Evolutionary conservation across 1,140 invertebrate species (phyloP).

Genomic region (Psix sp.): DNA sequence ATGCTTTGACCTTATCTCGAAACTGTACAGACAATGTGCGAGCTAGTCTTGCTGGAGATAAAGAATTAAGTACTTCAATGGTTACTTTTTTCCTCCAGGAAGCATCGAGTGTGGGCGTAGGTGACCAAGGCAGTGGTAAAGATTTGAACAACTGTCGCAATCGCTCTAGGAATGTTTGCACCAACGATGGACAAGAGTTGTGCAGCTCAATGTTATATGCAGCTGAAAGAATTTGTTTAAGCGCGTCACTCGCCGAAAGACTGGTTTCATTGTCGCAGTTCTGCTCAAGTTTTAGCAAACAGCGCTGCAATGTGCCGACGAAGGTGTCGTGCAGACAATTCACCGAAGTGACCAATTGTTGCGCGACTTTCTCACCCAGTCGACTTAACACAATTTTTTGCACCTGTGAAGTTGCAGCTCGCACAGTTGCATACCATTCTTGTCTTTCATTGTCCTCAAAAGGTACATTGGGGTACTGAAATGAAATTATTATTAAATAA

Average conservation of each 20-base stretch:
- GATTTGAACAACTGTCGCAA: constrained; percentile 84
- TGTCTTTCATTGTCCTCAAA: constrained; percentile 60
- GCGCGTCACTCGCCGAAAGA: constrained; percentile 83
- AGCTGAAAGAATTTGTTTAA: constrained; percentile 88
- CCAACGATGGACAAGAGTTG: constrained; percentile 85
- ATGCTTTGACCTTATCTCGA: constrained; percentile 68
- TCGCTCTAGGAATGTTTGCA: constrained; percentile 86
- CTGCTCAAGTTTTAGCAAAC: constrained; percentile 82
- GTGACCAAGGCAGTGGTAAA: constrained; percentile 81
- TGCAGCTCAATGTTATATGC: constrained; percentile 91
- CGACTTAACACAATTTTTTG: constrained; percentile 85
- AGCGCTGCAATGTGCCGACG: constrained; percentile 87
- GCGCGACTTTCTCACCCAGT: constrained; percentile 87
- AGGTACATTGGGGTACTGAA: constrained; percentile 71
- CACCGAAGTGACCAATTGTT: constrained; percentile 88
- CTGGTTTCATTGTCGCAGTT: constrained; percentile 79
- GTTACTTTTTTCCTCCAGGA: constrained; percentile 87
- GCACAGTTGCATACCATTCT: constrained; percentile 73
- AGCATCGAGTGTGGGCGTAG: constrained; percentile 80
- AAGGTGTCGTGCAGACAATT: constrained; percentile 90
- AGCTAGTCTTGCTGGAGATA: constrained; percentile 85
- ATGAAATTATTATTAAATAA: constrained; percentile 2
- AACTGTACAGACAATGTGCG: constrained; percentile 87
- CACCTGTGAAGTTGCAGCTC: constrained; percentile 84
- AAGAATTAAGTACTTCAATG: constrained; percentile 83